Evolutionary conservation across 1,140 invertebrate species (phyloP).

Genomic region (Drosophila pseudoananassae): DNA sequence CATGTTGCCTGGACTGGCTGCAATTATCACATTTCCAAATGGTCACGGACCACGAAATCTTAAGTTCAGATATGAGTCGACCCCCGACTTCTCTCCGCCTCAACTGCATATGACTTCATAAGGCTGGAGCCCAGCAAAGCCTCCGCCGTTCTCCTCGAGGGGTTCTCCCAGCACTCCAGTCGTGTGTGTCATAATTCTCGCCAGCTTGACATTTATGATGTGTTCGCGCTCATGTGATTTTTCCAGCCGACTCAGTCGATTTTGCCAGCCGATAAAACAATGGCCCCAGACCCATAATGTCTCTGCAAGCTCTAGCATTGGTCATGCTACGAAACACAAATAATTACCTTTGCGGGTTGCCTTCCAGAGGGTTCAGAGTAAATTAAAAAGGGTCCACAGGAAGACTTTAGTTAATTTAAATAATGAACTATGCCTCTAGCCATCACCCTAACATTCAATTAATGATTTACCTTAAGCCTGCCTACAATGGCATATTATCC

Average conservation of each 20-base stretch:
- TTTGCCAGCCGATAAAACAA: constrained; percentile 69
- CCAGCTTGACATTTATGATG: constrained; percentile 82
- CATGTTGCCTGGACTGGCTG: constrained; percentile 45
- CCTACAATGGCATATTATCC: no score
- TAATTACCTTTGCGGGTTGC: constrained; percentile 28
- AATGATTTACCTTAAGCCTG: constrained; percentile 7
- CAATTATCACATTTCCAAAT: constrained; percentile 83
- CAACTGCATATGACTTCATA: constrained; percentile 60
- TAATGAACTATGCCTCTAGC: neutral
- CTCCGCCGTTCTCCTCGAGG: constrained; percentile 1
- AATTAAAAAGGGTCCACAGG: neutral
- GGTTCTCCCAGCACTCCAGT: constrained; percentile 7
- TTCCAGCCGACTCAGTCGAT: constrained; percentile 48
- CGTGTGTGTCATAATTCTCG: constrained; percentile 75
- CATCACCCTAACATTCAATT: constrained; percentile 12
- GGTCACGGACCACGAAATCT: constrained; percentile 83
- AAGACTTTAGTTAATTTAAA: neutral
- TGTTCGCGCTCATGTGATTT: constrained; percentile 74
- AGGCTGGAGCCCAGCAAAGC: constrained; percentile 29
- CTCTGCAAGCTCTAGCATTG: constrained; percentile 28
- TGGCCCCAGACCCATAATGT: constrained; percentile 77
- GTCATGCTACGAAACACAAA: constrained; percentile 42
- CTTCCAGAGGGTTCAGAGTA: neutral
- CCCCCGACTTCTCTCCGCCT: constrained; percentile 12
- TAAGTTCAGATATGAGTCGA: constrained; percentile 63